Percentiles rank a stretch among this genome's conserved stretches.
Evolutionary conservation across 2,113 vertebrate species (phyloP).

Genomic region (Speoplatyrhinus poulsoni): DNA sequence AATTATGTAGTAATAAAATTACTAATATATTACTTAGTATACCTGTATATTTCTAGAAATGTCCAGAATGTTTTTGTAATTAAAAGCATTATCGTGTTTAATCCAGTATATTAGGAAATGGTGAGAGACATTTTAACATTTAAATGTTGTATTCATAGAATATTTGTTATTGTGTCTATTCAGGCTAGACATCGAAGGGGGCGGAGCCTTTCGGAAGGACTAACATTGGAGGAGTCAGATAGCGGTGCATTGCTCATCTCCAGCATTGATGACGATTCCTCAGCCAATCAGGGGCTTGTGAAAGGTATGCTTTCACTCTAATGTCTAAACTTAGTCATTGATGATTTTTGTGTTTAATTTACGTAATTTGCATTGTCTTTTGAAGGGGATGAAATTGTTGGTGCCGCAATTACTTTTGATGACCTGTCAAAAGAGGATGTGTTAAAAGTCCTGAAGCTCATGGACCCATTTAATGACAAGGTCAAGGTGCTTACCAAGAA

Average conservation of each 20-base stretch:
- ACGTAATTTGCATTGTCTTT: conserved; percentile 5
- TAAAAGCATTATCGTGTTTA: too few species aligned
- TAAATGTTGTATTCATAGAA: neutral
- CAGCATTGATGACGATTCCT: conserved; percentile 26
- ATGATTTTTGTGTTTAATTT: neutral
- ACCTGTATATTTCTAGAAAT: too few species aligned
- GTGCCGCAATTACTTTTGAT: conserved; percentile 69
- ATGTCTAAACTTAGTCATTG: neutral
- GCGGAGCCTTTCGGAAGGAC: conserved; percentile 67
- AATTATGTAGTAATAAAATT: too few species aligned
- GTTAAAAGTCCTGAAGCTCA: conserved; percentile 63
- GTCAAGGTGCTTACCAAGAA: conserved; percentile 56
- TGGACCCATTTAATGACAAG: conserved; percentile 67
- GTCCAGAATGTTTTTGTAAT: too few species aligned
- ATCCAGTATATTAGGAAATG: neutral
- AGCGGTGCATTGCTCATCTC: conserved; percentile 55
- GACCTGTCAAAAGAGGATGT: conserved; percentile 69
- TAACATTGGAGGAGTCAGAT: conserved; percentile 65
- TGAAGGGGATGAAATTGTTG: conserved; percentile 71
- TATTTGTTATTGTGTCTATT: conserved; percentile 9
- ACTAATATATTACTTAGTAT: too few species aligned
- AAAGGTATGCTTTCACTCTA: conserved; percentile 59
- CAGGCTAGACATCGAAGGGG: conserved; percentile 60
- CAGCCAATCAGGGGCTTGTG: conserved; percentile 35
- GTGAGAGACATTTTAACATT: neutral